Evolutionary conservation across 2,113 vertebrate species (phyloP).

Genomic region (Xerus inauris): DNA sequence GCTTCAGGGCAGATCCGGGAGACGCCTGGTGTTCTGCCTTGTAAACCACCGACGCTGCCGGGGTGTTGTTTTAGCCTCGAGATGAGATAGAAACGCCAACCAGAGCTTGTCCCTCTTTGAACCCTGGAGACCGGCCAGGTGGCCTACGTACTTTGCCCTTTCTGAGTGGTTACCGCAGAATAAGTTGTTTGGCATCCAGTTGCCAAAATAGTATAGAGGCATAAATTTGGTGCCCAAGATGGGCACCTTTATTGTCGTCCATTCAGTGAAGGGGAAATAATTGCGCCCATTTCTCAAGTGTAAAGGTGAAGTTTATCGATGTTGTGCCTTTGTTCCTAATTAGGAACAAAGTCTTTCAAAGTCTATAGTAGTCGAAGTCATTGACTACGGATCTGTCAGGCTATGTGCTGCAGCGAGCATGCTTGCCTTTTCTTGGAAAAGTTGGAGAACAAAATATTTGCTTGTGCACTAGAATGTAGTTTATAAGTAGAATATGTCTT

Average conservation of each 20-base stretch:
- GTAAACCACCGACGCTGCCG: constrained; percentile 35
- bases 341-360: not conserved
- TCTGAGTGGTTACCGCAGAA: not conserved
- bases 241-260: not conserved
- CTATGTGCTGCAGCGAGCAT: not conserved
- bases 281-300: not conserved
- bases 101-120: not conserved
- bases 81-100: constrained; percentile 18
- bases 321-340: not conserved
- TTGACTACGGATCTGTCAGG: not conserved
- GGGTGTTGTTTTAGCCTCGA: not conserved
- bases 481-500: not conserved
- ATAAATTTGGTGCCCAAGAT: not conserved
- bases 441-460: constrained; percentile 12
- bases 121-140: not conserved
- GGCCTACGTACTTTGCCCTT: not conserved
- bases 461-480: not conserved
- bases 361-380: not conserved
- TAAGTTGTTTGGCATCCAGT: not conserved
- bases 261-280: not conserved
- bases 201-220: not conserved
- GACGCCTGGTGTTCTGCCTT: not conserved
- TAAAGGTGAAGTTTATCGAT: not conserved
- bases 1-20: not conserved
- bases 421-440: not conserved